phyloP scores from a whole-genome alignment of 2,888 invertebrate species.

The Melolontha melolontha region DNA sequence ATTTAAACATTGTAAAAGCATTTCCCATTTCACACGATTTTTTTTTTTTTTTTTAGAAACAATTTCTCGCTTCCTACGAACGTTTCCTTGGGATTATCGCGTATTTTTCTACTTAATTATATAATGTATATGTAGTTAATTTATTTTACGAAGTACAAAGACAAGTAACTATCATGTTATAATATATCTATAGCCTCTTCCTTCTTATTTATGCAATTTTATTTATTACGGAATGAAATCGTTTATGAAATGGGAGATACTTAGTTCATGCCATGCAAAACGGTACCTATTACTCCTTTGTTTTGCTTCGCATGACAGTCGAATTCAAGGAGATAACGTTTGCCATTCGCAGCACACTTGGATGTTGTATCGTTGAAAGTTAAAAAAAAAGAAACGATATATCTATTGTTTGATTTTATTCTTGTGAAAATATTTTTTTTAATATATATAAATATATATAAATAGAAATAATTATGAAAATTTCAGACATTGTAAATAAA shows the following conservation, averaged over 20 bases:
- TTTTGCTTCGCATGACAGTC: background rate
- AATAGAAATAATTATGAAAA: conserved; percentile 57
- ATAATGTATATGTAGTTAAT: conserved; percentile 21
- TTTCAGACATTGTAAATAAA: conserved; percentile 63
- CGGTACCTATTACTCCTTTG: background rate
- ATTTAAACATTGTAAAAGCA: conserved; percentile 22
- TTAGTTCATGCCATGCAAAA: conserved; percentile 34
- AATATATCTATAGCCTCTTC: conserved; percentile 7
- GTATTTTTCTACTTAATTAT: background rate
- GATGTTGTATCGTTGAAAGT: too few species aligned
- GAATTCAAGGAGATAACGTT: background rate
- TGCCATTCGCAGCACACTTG: too few species aligned
- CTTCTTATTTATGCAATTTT: conserved; percentile 23
- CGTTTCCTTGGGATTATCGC: conserved; percentile 2
- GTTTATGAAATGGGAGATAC: conserved; percentile 35
- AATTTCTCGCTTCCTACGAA: conserved; percentile 36
- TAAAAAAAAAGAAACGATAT: conserved; percentile 5
- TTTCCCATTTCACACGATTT: conserved; percentile 36
- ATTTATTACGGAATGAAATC: conserved; percentile 33
- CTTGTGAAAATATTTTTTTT: conserved; percentile 49
- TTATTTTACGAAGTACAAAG: conserved; percentile 43
- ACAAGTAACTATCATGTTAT: conserved; percentile 12
- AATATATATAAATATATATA: conserved; percentile 49
- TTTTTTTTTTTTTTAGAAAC: conserved; percentile 33
- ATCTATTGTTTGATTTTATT: conserved; percentile 25